Evolutionary conservation across 53 echinoderm and acorn worm species (phyloP).

Genomic region (Luidia sarsii): DNA sequence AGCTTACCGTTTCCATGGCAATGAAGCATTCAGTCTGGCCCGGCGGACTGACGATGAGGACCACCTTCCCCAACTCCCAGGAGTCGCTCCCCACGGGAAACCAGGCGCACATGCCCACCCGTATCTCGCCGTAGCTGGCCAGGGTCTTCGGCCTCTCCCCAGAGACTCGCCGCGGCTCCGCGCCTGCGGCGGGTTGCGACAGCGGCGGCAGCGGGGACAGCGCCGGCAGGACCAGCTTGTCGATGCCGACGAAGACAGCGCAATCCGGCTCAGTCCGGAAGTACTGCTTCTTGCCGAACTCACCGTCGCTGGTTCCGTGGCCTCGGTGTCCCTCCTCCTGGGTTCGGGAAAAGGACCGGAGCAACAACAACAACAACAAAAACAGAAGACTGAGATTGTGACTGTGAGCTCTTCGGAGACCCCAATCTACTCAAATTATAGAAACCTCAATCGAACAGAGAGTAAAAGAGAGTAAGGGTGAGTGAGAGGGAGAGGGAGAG

Average conservation of each 20-base stretch:
- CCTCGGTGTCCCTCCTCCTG: constrained; percentile 54
- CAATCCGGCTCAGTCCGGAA: constrained; percentile 56
- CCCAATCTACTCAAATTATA: no score
- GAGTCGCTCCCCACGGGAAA: background rate
- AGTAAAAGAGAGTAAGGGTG: no score
- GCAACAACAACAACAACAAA: no score
- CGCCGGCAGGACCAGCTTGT: constrained; percentile 28
- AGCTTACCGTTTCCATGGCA: constrained; percentile 36
- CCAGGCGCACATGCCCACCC: background rate
- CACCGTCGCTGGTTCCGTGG: constrained; percentile 59
- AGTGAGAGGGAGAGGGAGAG: no score
- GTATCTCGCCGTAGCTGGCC: background rate
- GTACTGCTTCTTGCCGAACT: constrained; percentile 42
- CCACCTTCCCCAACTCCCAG: background rate
- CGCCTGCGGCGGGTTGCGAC: no score
- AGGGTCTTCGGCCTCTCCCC: background rate
- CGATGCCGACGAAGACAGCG: constrained; percentile 64
- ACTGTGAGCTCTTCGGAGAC: no score
- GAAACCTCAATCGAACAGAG: no score
- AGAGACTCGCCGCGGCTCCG: no score
- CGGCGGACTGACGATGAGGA: background rate
- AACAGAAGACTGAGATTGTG: no score
- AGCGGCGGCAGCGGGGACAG: no score
- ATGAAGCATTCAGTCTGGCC: background rate
- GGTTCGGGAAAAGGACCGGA: no score